Evolutionary conservation across 2,888 invertebrate species (phyloP).

Genomic region (Calliphora vomitoria): DNA sequence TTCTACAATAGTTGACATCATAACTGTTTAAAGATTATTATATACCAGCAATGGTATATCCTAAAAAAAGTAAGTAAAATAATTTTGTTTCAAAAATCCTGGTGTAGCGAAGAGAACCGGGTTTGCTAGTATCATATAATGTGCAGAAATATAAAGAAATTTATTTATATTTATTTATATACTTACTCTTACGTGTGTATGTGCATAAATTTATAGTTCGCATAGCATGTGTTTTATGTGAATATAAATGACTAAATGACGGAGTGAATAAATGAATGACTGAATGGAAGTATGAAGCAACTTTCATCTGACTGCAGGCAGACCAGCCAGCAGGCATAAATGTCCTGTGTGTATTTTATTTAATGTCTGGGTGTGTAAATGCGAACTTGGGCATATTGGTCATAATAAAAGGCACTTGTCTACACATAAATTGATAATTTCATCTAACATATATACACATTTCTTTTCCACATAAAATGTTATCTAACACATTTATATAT

Average conservation of each 20-base stretch:
- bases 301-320: constrained; percentile 21
- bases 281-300: neutral
- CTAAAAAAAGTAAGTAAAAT: no score
- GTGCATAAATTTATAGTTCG: constrained; percentile 12
- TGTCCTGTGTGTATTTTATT: constrained; percentile 23
- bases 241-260: constrained; percentile 7
- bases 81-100: no score
- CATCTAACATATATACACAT: neutral
- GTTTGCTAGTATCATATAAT: no score
- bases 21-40: no score
- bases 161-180: no score
- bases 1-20: no score
- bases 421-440: constrained; percentile 12
- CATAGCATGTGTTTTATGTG: constrained; percentile 43
- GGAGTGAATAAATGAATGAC: constrained; percentile 30
- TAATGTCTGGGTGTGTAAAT: constrained; percentile 26
- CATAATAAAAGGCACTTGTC: constrained; percentile 14
- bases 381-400: neutral
- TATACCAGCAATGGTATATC: no score
- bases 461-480: neutral
- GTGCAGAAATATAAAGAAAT: no score
- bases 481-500: neutral
- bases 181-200: neutral
- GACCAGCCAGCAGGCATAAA: constrained; percentile 1
- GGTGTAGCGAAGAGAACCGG: no score